Evolutionary conservation across 2,113 vertebrate genomes (phyloP).

Genomic region (Procavia capensis): DNA sequence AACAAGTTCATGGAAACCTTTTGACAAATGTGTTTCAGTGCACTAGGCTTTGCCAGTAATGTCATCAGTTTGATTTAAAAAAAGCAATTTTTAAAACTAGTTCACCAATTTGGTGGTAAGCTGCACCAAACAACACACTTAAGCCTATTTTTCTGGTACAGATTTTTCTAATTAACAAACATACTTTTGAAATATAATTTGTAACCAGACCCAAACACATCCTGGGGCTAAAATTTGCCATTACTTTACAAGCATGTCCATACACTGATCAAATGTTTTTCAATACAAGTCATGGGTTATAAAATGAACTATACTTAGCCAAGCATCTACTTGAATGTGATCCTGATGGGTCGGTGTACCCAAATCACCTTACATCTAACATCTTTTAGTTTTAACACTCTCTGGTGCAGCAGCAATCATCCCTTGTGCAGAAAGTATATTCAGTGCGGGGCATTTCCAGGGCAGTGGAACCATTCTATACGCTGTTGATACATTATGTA

Average conservation of each 20-base stretch:
- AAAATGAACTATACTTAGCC: neutral
- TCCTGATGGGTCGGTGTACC: neutral
- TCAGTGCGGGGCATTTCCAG: too few species aligned
- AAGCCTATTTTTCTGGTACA: neutral
- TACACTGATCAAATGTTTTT: neutral
- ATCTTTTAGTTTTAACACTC: neutral
- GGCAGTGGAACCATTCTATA: too few species aligned
- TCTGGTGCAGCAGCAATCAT: neutral
- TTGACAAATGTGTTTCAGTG: neutral
- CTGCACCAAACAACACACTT: neutral
- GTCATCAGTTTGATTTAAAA: conserved; percentile 24
- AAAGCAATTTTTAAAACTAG: neutral
- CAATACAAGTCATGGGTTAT: neutral
- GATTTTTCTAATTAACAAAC: neutral
- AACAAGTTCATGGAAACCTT: neutral
- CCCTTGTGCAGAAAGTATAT: neutral
- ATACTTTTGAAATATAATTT: neutral
- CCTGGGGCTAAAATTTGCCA: neutral
- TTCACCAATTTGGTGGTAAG: neutral
- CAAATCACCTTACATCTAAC: neutral
- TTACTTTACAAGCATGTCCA: neutral
- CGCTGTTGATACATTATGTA: too few species aligned
- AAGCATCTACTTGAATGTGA: neutral
- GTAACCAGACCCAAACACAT: neutral
- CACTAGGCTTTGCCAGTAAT: neutral